Evolutionary conservation across 2,113 vertebrate species (phyloP), one percentile per base, ranked within the genome.

Genomic region (Cololabis saira): DNA sequence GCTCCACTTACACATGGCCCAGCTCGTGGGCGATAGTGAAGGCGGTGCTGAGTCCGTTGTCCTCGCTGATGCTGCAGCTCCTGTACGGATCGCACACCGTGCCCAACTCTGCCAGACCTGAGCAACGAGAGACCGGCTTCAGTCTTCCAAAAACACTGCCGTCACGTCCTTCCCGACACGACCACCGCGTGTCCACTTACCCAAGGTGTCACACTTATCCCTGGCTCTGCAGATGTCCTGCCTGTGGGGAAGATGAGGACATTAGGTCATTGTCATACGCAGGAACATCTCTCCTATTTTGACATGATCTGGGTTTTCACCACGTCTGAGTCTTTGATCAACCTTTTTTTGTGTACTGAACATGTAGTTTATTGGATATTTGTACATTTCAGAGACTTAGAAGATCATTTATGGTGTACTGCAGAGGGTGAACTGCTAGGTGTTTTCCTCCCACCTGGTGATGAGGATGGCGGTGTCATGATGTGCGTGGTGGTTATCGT

Each of bases 21-120:
- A 99, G 95, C 83, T 99, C 98, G 71, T 99, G 98, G 69, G 98
- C 97, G 53, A 99, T 96, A 17, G 98, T 99, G 88, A 99, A 99
- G 12, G 98, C 96, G 3, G 97, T 99, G 87, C 98, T 99, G 66
- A 99, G 85, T 54, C 98, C 98, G 0, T 95, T 99, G 71, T 99
- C 98, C 90, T 99, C 98, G 49, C 95, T 98, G 80, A 99, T 98
- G 41, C 97, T 99, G 85, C 98, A 99, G 88, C 98, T 99, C 82
- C 98, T 93, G 72, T 96, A 96, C 0, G 96, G 96, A 84, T 99
- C 98, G 75, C 98, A 99, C 44, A 99, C 96, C 1, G 98, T 99
- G 42, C 98, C 98, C 80, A 99, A 83, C 76, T 99, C 98, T 50
- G 98, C 98, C 70, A 99, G 93, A 80, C 98, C 98, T 99, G 81